Base-by-base conservation (phyloP, 2,113 vertebrate genomes). In the Pelobates fuscus region DNA sequence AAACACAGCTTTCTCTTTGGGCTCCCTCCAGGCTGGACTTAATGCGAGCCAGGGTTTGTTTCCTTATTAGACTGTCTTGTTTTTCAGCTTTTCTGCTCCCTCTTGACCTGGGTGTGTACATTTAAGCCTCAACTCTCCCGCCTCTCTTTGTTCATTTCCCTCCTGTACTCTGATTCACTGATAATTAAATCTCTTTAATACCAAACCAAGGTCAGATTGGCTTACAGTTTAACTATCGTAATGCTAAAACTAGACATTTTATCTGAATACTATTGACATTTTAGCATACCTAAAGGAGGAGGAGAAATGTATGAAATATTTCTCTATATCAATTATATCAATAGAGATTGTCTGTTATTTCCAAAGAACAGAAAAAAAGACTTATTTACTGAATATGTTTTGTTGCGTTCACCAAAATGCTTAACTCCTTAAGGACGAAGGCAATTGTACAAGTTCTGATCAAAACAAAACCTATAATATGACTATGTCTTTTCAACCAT, bases 61-160 rank as follows among this genome's bases (percentile, higher is more conserved):
- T 49, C 11, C 17, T 49, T 49, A 18, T 49, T 1, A 49, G 15
- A 14, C 32, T 12, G 44, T 49, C 44, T 26, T 59, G 55, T 59
- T 49, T 49, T 49, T 49, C 44, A 26, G 23, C 25, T 59, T 58
- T 59, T 59, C 2, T 59, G 23, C 6, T 10, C 24, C 20, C 24
- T 26, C 44, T 26, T 59, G 55, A 26, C 55, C 55, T 59, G 55
- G 24, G 55, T 25, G 55, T 59, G 55, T 59, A 58, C 20, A 21
- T 2, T 57, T 21, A 8, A 8, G 5, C 21, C 54, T 57, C 8
- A 5, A 8, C 20, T 57, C 23, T 57, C 20, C 54, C 54, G 23
- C 23, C 54, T 57, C 23, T 24, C 54, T 57, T 23, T 57, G 44
- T 49, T 18, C 17, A 5, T 49, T 49, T 49, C 44, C 44, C 44